These are phyloP conservation scores for Synanthedon andrenaeformis DNA, from an alignment of 2,888 invertebrate genomes.

Conservation along the genomic window DNA sequence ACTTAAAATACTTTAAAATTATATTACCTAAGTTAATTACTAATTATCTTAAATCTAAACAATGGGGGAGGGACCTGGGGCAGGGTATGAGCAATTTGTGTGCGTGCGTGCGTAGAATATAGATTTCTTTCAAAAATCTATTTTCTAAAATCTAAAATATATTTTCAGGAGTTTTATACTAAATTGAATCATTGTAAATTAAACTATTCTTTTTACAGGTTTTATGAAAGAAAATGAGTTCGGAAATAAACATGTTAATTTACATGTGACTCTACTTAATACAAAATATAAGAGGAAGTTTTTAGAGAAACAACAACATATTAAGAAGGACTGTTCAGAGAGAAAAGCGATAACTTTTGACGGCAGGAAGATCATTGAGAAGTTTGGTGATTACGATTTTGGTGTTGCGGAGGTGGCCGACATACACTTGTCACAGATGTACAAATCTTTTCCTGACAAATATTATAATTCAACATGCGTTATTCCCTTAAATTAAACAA, in stretches of 20 bases:
- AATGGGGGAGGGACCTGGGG: too few species aligned
- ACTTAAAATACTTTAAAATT: too few species aligned
- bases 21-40: too few species aligned
- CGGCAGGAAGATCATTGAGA: conserved; percentile 69
- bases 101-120: too few species aligned
- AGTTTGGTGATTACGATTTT: conserved; percentile 77
- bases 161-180: too few species aligned
- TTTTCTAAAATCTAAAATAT: too few species aligned
- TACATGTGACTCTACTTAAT: conserved; percentile 92
- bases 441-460: conserved; percentile 53
- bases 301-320: background rate
- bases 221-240: conserved; percentile 31
- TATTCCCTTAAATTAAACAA: conserved; percentile 14
- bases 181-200: too few species aligned
- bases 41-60: too few species aligned
- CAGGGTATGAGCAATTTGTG: too few species aligned
- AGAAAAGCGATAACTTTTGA: conserved; percentile 42
- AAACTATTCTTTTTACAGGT: conserved; percentile 20
- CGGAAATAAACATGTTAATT: conserved; percentile 72
- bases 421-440: conserved; percentile 79
- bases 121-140: too few species aligned
- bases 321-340: conserved; percentile 13
- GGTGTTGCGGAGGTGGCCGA: conserved; percentile 73
- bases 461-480: conserved; percentile 74
- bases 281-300: conserved; percentile 44